Percentiles rank a stretch among this genome's conserved stretches.
These are phyloP conservation scores for Sturnira hondurensis DNA, from an alignment of 2,113 vertebrate genomes.

Conservation along the genomic window DNA sequence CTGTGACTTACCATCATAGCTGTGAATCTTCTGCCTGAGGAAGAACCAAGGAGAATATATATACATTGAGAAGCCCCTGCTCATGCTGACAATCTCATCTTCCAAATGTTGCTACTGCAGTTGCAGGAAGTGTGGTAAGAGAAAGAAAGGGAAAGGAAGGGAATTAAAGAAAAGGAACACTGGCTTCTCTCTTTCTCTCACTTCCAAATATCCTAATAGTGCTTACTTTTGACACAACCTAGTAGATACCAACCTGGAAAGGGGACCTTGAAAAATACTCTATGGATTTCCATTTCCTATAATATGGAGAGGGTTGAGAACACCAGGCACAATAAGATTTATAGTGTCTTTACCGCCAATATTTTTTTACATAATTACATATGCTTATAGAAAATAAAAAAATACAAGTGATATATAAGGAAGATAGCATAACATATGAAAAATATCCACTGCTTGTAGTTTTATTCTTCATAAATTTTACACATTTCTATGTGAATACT, in stretches of 20 bases:
- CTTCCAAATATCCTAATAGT: neutral
- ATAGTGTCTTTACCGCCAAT: neutral
- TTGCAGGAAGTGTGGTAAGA: neutral
- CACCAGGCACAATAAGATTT: neutral
- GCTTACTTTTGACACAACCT: neutral
- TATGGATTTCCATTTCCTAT: neutral
- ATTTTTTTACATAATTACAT: neutral
- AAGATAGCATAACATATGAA: neutral
- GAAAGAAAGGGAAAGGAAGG: neutral
- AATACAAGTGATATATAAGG: neutral
- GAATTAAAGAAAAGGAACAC: neutral
- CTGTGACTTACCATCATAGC: neutral
- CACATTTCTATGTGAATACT: neutral
- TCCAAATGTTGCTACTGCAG: neutral
- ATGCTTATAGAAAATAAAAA: neutral
- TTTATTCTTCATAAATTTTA: neutral
- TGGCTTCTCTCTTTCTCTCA: neutral
- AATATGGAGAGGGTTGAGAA: neutral
- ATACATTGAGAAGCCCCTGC: neutral
- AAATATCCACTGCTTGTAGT: neutral
- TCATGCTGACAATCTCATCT: neutral
- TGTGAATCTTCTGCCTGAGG: neutral
- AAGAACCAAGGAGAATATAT: neutral
- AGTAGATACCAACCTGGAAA: neutral
- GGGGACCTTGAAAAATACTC: neutral